A percentile compares a stretch with the other conserved stretches of the same genome.
These are phyloP conservation scores for Caloenas nicobarica DNA, from an alignment of 2,113 vertebrate species.

Conservation along the genomic window DNA sequence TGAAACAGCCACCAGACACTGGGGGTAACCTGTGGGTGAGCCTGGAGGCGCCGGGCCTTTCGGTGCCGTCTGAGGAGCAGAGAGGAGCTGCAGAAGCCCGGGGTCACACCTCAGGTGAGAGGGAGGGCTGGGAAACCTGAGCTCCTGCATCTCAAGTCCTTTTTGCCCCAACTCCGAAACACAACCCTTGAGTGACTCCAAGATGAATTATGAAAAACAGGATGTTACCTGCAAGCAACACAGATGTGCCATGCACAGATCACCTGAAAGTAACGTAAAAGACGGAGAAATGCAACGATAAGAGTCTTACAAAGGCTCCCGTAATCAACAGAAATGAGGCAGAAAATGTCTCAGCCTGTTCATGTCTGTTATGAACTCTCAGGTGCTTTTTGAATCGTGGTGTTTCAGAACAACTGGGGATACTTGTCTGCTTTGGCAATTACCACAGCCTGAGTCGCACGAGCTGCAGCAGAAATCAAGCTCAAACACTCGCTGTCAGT, in stretches of 20 bases:
- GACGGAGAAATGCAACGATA: not conserved
- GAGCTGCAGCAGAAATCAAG: not conserved
- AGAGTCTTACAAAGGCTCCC: not conserved
- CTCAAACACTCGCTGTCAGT: not conserved
- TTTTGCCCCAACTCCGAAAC: not conserved
- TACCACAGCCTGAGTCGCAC: not conserved
- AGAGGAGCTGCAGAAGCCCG: not conserved
- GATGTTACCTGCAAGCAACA: not conserved
- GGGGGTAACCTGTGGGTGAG: not conserved
- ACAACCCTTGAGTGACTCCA: not conserved
- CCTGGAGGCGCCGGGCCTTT: not conserved
- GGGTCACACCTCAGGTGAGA: not conserved
- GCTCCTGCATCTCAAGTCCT: not conserved
- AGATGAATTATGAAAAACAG: not conserved
- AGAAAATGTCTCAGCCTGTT: not conserved
- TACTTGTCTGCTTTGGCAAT: not conserved
- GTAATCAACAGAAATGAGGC: not conserved
- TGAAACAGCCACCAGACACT: not conserved
- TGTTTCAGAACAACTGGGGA: not conserved
- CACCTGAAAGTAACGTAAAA: not conserved
- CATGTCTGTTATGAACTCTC: rapidly evolving
- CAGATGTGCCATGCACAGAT: not conserved
- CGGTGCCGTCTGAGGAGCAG: not conserved
- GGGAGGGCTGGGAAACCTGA: not conserved
- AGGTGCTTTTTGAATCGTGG: not conserved